These are phyloP conservation scores for Philaethria dido DNA, from an alignment of 2,888 invertebrate genomes.

Conservation along the genomic window DNA sequence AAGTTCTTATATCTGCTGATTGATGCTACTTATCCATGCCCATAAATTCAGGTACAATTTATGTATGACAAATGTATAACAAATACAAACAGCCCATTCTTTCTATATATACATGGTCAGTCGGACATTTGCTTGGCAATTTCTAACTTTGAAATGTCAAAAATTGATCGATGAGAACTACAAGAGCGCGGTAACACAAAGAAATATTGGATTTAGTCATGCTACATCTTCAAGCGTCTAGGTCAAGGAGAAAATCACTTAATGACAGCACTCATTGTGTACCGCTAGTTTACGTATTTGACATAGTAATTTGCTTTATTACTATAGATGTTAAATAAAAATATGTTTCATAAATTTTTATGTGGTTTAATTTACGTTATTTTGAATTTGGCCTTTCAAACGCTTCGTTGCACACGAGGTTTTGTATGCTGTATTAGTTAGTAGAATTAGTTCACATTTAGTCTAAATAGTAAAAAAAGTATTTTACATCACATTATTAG, in stretches of 20 bases:
- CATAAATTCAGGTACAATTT: too few relatives aligned
- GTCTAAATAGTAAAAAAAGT: too few relatives aligned
- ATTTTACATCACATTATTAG: too few relatives aligned
- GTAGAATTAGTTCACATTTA: too few relatives aligned
- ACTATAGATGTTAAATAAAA: too few relatives aligned
- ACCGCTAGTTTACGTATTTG: conserved; percentile 12
- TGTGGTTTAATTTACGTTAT: too few relatives aligned
- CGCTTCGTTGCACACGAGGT: too few relatives aligned
- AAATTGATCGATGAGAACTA: conserved; percentile 36
- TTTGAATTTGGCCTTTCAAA: too few relatives aligned
- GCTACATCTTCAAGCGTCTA: conserved; percentile 36
- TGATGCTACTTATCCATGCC: too few relatives aligned
- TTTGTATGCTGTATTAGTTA: too few relatives aligned
- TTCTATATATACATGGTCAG: background rate
- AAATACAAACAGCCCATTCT: background rate
- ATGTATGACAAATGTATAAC: background rate
- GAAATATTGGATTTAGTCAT: conserved; percentile 38
- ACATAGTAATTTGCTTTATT: background rate
- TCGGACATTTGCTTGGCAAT: background rate
- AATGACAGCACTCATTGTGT: conserved; percentile 21
- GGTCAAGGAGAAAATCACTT: conserved; percentile 19
- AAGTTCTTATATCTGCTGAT: too few relatives aligned
- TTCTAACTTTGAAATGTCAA: conserved; percentile 7
- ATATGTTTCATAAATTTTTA: too few relatives aligned
- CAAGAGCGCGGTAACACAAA: conserved; percentile 32